Conservation (phyloP, 2,888 invertebrate species). For the Polydrusus pterygomalis region DNA sequence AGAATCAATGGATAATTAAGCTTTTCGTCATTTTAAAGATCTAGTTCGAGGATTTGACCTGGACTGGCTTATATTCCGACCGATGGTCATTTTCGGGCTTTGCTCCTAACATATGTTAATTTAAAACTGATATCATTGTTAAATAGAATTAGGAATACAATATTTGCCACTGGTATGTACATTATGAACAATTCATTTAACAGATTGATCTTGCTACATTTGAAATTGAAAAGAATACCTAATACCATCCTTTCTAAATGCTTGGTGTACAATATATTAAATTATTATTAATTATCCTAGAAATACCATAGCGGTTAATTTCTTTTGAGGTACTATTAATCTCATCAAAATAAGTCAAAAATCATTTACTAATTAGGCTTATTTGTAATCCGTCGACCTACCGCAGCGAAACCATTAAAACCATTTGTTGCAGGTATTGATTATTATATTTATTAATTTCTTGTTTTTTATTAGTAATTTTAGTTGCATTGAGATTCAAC, state of each 20-base stretch:
- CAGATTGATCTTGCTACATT: not conserved
- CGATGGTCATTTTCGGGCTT: too few relatives aligned
- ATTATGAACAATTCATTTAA: constrained; percentile 1
- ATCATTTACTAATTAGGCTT: constrained; percentile 59
- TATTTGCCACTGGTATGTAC: constrained; percentile 61
- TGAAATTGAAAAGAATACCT: constrained; percentile 2
- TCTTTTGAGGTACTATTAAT: constrained; percentile 42
- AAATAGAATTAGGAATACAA: constrained; percentile 39
- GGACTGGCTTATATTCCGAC: too few relatives aligned
- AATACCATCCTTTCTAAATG: constrained; percentile 19
- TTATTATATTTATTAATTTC: constrained; percentile 28
- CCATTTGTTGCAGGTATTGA: constrained; percentile 42
- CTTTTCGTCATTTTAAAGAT: too few relatives aligned
- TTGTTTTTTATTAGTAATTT: constrained; percentile 18
- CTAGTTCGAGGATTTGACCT: too few relatives aligned
- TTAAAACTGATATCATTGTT: not conserved
- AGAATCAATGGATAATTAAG: too few relatives aligned
- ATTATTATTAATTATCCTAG: constrained; percentile 46
- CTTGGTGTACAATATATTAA: constrained; percentile 37
- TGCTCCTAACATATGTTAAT: too few relatives aligned
- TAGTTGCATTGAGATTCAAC: not conserved
- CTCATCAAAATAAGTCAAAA: constrained; percentile 33
- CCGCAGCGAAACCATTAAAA: constrained; percentile 55
- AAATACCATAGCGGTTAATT: constrained; percentile 36
- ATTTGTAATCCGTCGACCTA: constrained; percentile 60